Evolutionary conservation across 2,797 vertebrate genomes (phyloP).

Genomic region (Acanthornis magna): DNA sequence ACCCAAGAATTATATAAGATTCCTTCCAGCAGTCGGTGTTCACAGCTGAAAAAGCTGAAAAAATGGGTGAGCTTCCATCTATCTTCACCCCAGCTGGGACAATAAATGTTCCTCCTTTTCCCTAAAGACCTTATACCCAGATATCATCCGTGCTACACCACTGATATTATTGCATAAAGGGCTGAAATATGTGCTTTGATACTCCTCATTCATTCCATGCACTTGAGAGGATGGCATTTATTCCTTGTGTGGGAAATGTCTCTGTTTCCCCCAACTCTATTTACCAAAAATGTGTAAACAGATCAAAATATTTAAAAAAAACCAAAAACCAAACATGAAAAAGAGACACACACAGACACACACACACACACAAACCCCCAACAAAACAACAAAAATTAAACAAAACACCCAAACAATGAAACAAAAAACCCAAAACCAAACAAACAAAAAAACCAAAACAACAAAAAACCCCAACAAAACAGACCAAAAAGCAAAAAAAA

Average conservation of each 20-base stretch:
- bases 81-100: not conserved
- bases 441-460: no score
- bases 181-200: not conserved
- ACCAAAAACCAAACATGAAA: no score
- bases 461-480: not conserved
- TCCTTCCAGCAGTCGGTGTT: not conserved
- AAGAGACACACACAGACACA: no score
- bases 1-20: not conserved
- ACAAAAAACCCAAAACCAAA: no score
- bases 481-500: no score
- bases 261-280: not conserved
- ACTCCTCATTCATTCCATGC: not conserved
- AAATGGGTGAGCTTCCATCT: not conserved
- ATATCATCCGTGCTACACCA: not conserved
- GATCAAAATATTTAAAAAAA: not conserved
- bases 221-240: not conserved
- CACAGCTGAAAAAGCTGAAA: not conserved
- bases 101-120: not conserved
- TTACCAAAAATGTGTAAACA: not conserved
- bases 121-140: not conserved
- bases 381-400: no score
- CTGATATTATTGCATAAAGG: not conserved
- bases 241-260: not conserved
- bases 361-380: no score
- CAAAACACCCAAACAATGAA: no score